Base-by-base conservation (phyloP, 2,888 invertebrate genomes). In the Campoplex capitator region DNA sequence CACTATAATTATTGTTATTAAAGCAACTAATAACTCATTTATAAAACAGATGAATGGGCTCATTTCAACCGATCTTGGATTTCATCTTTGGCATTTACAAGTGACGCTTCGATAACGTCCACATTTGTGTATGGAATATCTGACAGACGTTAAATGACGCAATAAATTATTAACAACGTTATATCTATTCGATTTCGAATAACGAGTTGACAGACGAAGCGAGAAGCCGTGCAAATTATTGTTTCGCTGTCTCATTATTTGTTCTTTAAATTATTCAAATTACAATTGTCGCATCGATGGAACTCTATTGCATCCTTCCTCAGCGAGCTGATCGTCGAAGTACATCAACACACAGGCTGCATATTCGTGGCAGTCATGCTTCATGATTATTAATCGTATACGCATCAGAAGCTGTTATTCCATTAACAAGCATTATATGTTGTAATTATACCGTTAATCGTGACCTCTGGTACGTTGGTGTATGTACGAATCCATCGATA, bases 231-330 rank as follows among this genome's bases (percentile, higher is more conserved):
- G 48, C 56, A 71, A 32, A 58, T 58, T 79, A 45, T 70, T 32
- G 70, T 68, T 51, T 56, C 16, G 28, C 73, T 48, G 73, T 85
- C 88, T 90, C 90, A 91, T 92, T 90, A 91, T 90, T 88, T 83
- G 88, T 89, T 77, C 91, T 91, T 92, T 91, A 91, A 92, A 91
- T 91, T 91, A 92, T 92, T 92, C 90, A 90, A 92, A 92, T 91
- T 90, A 91, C 91, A 91, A 91, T 92, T 91, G 89, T 83, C 84
- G 89, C 86, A 89, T 90, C 90, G 89, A 90, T 89, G 88, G 88
- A 89, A 89, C 88, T 89, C 83, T 75, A 89, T 89, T 86, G 84
- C 87, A 81, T 38, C 78, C 87, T 75, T 62, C 62, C 82, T 51
- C 70, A 54, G 65, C 65, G 79, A 86, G 80, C 71, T 51, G 32